Conservation (phyloP, 2,797 vertebrate genomes). For the Cyprinodon diabolis region DNA sequence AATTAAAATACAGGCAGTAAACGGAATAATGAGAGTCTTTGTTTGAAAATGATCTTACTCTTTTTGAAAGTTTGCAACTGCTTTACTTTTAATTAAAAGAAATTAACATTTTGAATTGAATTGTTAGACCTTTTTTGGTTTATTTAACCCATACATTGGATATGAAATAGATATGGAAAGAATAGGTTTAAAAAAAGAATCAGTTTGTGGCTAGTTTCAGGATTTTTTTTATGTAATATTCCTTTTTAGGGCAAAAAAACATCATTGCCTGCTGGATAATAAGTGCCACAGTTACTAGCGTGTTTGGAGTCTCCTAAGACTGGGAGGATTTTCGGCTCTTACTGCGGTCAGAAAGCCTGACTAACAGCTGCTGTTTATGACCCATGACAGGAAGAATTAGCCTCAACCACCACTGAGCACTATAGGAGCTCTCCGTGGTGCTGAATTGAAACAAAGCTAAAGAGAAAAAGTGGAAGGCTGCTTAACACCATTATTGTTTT, state of each 20-base stretch:
- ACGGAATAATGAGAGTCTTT: constrained; percentile 16
- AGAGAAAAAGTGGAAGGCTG: background rate
- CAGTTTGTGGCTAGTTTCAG: background rate
- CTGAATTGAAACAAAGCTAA: constrained; percentile 49
- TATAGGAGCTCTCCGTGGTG: constrained; percentile 63
- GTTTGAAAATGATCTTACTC: constrained; percentile 2
- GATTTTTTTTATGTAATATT: background rate
- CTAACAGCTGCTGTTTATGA: constrained; percentile 45
- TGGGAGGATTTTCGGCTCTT: constrained; percentile 20
- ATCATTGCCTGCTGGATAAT: background rate
- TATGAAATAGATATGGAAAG: too few species aligned
- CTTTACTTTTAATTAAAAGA: background rate
- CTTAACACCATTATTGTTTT: background rate
- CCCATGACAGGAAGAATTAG: constrained; percentile 33
- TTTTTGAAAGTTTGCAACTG: constrained; percentile 15
- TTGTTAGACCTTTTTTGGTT: background rate
- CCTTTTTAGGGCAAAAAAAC: constrained; percentile 11
- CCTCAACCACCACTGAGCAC: constrained; percentile 11
- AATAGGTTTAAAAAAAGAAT: background rate
- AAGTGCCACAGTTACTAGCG: constrained; percentile 12
- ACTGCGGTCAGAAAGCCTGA: constrained; percentile 24
- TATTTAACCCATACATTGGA: too few species aligned
- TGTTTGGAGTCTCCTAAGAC: constrained; percentile 34
- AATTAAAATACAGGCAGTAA: constrained; percentile 26
- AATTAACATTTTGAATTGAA: background rate